Base-by-base conservation (phyloP, 2,888 invertebrate species). In the Ornithoptera priamus region DNA sequence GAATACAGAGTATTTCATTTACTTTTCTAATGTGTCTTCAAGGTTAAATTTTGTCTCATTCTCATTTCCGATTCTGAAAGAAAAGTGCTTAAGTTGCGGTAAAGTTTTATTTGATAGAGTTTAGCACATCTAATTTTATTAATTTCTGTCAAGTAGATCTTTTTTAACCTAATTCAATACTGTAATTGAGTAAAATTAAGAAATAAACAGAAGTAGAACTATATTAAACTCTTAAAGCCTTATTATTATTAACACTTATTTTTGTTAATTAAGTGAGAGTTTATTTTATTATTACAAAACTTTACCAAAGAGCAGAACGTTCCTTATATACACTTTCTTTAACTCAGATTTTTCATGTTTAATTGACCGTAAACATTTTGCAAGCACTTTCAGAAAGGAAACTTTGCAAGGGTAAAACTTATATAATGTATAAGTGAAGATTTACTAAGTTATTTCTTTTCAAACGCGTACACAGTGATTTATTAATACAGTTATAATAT, bases 291-390 rank as follows among this genome's bases (percentile, higher is more conserved):
- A 59, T 46, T 42, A 65, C 20, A 56, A 18, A 67, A 62, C 22
- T 57, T 57, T 62, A n/a, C 39, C 53, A 30, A 60, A 67, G 62
- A 57, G 30, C 7, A 15, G 15, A 58, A 68, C 62, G 46, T 68
- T 68, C 46, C 30, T 62, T 58, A 42, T 15, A 18, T 8, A 53
- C 58, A 63, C 57, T 50, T 68, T 46, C 61, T 68, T 68, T 68
- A 46, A 62, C n/a, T 62, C 42, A 24, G 62, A 57, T 68, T 68
- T 58, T 57, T 62, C 58, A 63, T 46, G 36, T 57, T 68, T 62
- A 68, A 68, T 68, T 68, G 68, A 68, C 62, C 62, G 68, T 68
- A 62, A 62, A 63, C 58, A 62, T 68, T 50, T 50, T 50, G 17
- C 50, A 18, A 50, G 15, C 18, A 4, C 4, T 15, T 50, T 50